These are phyloP conservation scores for Petrocephalus sullivani DNA, from an alignment of 2,797 vertebrate genomes.

Conservation along the genomic window DNA sequence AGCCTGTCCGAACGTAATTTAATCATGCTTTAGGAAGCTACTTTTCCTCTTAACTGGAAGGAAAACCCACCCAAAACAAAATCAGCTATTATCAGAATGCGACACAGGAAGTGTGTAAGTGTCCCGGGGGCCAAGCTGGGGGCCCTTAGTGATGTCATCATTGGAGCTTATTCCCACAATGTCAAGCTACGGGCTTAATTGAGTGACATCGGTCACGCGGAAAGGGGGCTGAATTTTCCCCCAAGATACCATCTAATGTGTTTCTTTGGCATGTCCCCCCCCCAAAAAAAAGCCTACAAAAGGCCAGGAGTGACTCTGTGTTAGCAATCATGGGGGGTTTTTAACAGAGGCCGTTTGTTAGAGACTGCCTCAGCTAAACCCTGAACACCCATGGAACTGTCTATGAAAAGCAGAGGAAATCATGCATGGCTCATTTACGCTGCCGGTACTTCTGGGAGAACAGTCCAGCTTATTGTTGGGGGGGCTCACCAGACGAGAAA, in stretches of 20 bases:
- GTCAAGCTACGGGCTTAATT: not conserved
- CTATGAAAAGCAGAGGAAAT: not conserved
- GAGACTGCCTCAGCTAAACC: not conserved
- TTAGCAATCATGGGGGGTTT: not conserved
- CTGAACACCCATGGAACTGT: not conserved
- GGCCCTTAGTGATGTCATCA: not conserved
- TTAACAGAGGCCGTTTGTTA: not conserved
- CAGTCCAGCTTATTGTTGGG: conserved; percentile 16
- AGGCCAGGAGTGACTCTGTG: not conserved
- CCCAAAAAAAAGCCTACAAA: not conserved
- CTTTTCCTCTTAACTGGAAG: not conserved
- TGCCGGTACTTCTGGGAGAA: conserved; percentile 13
- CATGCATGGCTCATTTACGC: not conserved
- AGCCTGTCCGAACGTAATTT: not conserved
- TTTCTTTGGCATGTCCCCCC: not conserved
- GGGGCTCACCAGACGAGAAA: not conserved
- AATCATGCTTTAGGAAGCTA: not conserved
- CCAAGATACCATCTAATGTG: not conserved
- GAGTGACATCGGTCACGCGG: not conserved
- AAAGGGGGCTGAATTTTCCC: not conserved
- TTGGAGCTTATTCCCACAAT: not conserved
- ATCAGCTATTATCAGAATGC: not conserved
- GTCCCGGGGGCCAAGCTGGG: not conserved
- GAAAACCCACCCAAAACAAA: not conserved
- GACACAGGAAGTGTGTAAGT: not conserved